These are phyloP conservation scores for Melanchra persicariae DNA, from an alignment of 2,888 invertebrate genomes.

Conservation along the genomic window DNA sequence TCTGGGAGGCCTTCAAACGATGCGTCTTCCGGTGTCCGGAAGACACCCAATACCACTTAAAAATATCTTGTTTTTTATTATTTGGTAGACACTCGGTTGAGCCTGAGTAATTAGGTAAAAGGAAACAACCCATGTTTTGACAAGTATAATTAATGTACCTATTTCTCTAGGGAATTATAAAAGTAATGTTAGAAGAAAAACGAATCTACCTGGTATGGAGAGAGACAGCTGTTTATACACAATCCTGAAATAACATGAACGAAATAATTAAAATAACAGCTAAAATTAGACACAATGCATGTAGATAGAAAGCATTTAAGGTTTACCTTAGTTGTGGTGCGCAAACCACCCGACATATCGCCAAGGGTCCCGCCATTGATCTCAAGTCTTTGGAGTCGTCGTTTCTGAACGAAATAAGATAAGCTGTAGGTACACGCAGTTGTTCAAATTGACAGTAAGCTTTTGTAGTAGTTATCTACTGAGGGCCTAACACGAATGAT, in stretches of 20 bases:
- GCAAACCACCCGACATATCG: constrained; percentile 82
- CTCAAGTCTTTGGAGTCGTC: constrained; percentile 79
- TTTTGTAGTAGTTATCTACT: no score
- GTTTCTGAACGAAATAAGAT: constrained; percentile 71
- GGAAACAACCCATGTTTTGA: background rate
- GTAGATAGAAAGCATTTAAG: no score
- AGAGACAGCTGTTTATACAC: constrained; percentile 81
- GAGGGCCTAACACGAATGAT: no score
- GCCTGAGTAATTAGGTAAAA: background rate
- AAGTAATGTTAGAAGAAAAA: background rate
- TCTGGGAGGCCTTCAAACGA: no score
- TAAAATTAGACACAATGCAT: background rate
- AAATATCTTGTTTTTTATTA: background rate
- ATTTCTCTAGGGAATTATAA: no score
- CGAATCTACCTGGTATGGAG: constrained; percentile 69
- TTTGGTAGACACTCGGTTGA: background rate
- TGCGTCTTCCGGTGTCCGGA: no score
- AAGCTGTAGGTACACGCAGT: background rate
- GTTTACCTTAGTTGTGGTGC: constrained; percentile 83
- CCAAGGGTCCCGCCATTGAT: constrained; percentile 78
- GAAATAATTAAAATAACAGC: no score
- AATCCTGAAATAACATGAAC: constrained; percentile 71
- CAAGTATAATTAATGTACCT: background rate
- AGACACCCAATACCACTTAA: background rate
- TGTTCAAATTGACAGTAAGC: background rate